Evolutionary conservation across 2,113 vertebrate genomes (phyloP), one percentile per base, ranked within the genome.

Genomic region (Gobio gobio): DNA sequence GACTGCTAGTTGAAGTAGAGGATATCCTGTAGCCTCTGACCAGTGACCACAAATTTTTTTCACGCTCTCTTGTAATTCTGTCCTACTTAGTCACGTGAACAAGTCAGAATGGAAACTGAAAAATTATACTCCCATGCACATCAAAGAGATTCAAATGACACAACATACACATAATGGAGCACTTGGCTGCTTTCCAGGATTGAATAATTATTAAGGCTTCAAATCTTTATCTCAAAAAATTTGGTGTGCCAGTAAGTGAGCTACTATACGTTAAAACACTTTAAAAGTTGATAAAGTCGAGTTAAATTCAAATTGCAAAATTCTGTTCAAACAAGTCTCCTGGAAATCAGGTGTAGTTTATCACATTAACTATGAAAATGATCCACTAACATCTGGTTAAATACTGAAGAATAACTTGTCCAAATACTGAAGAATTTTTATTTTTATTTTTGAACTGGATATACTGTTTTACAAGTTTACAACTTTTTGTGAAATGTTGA

Each of bases 11-110:
- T 78, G n/a, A 51, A 79, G 16, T 22, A 85, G 40, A 83, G 90
- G 85, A 94, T 59, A 89, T 94, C 94, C 93, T 93, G 94, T 92
- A 82, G 87, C 51, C 66, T 75, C 87, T 87, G 91, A 90, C 91
- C 1, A 33, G 87, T 83, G 91, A 91, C 93, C 93, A 92, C 93
- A 92, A 56, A 56, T 40, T 36, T 59, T 16, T 18, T 59, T 36
- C 20, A 24, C 0, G 36, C n/a, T 78, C 29, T 45, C 54, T 85
- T 78, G 84, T 77, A 0, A 20, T 56, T 18, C 1, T 47, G 7
- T 4, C 10, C 16, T 3, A 40, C 45, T 75, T 43, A 58, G 85
- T 82, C 82, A 24, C 22, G 22, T 85, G 82, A 84, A 90, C 92
- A 92, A 89, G 90, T 92, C 91, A 84, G 81, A 87, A 68, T 26